Percentiles rank a stretch among this genome's conserved stretches.
phyloP scores from a whole-genome alignment of 1,140 invertebrate species.

The Scaptomyza montana region DNA sequence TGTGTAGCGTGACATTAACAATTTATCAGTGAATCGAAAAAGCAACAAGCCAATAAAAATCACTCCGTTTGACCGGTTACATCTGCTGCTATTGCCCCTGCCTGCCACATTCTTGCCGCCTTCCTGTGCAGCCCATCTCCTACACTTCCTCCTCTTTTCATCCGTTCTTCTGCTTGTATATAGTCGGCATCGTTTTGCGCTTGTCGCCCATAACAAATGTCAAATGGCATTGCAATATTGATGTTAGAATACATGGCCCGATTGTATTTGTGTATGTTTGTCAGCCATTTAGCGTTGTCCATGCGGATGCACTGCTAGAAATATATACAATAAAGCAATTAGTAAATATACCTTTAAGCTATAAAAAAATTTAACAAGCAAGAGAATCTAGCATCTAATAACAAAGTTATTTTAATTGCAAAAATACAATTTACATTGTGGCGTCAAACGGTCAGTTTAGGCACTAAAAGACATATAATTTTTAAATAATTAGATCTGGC shows the following conservation, averaged over 20 bases:
- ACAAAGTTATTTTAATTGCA: no score
- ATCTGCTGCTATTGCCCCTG: slow-evolving; percentile 37
- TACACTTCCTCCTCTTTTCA: neutral
- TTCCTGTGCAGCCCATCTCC: neutral
- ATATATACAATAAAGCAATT: no score
- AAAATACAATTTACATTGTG: no score
- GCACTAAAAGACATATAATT: neutral
- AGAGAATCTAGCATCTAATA: no score
- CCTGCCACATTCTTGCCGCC: neutral
- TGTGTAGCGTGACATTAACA: slow-evolving; percentile 67
- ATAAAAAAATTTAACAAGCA: no score
- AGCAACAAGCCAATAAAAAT: slow-evolving; percentile 80
- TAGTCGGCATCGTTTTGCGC: slow-evolving; percentile 31
- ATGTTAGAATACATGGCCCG: slow-evolving; percentile 53
- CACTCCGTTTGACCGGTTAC: slow-evolving; percentile 76
- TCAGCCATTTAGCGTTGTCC: slow-evolving; percentile 6
- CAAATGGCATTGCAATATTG: slow-evolving; percentile 65
- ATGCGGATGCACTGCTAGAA: slow-evolving; percentile 3
- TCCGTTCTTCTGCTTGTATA: slow-evolving; percentile 18
- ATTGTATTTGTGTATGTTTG: slow-evolving; percentile 18
- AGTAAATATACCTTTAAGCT: no score
- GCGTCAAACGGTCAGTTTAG: neutral
- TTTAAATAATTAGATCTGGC: neutral
- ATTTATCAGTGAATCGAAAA: slow-evolving; percentile 78
- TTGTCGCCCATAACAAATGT: slow-evolving; percentile 50